A percentile compares a stretch with the other conserved stretches of the same genome.
Conservation (phyloP, 2,888 invertebrate genomes). For the Autographa gamma region DNA sequence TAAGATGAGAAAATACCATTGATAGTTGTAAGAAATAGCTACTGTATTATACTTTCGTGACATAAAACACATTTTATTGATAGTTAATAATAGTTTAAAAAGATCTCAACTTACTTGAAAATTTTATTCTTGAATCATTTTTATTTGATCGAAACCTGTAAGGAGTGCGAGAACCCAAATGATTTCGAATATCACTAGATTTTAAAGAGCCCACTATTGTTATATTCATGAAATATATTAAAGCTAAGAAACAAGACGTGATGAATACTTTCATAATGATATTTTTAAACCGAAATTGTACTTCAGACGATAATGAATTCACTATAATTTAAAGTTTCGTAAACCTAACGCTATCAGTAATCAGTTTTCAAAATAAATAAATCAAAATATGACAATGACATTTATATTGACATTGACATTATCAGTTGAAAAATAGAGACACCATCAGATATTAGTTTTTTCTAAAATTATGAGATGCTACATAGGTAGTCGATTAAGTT, state of each 20-base stretch:
- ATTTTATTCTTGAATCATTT: constrained; percentile 89
- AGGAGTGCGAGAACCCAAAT: constrained; percentile 92
- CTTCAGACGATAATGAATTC: not conserved
- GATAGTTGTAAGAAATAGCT: too few relatives aligned
- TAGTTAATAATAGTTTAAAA: not conserved
- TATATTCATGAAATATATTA: constrained; percentile 22
- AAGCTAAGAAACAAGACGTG: constrained; percentile 25
- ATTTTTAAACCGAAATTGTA: not conserved
- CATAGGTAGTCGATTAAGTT: too few relatives aligned
- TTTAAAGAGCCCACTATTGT: constrained; percentile 43
- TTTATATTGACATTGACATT: not conserved
- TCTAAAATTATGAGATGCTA: too few relatives aligned
- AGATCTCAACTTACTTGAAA: constrained; percentile 85
- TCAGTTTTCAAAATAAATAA: constrained; percentile 8
- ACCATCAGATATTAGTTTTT: too few relatives aligned
- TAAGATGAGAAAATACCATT: too few relatives aligned
- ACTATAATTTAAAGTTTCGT: constrained; percentile 2
- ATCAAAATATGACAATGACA: not conserved
- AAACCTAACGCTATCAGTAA: constrained; percentile 2
- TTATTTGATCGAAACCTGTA: constrained; percentile 92
- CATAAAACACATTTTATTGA: not conserved
- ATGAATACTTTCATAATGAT: constrained; percentile 46
- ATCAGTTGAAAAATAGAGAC: not conserved
- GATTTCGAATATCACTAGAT: constrained; percentile 71
- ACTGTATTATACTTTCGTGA: too few relatives aligned